Conservation (phyloP, 2,113 vertebrate genomes). For the rabbit (Oryctolagus cuniculus) region DNA sequence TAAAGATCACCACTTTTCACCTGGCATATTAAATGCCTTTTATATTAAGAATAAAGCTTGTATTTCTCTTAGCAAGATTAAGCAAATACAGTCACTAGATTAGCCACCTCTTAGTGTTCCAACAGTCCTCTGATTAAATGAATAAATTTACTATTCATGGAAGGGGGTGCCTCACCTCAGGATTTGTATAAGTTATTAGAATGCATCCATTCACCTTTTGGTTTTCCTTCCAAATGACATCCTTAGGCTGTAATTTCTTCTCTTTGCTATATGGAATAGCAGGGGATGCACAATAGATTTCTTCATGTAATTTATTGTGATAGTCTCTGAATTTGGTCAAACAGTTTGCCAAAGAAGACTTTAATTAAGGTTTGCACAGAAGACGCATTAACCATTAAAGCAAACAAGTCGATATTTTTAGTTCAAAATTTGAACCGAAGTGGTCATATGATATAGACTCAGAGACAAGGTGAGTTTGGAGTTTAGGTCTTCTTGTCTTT, state of each 20-base stretch:
- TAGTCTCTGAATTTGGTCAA: conserved; percentile 52
- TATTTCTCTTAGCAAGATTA: conserved; percentile 57
- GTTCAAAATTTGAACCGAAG: conserved; percentile 24
- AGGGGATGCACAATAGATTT: neutral
- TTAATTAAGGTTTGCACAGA: conserved; percentile 55
- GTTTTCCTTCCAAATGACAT: conserved; percentile 59
- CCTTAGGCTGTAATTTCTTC: neutral
- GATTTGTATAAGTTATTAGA: conserved; percentile 59
- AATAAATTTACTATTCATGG: neutral
- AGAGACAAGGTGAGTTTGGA: neutral
- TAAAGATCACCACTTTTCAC: conserved; percentile 70
- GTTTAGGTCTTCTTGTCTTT: conserved; percentile 19
- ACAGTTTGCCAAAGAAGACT: conserved; percentile 35
- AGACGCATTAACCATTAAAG: conserved; percentile 40
- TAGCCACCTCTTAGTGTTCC: neutral
- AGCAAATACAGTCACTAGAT: conserved; percentile 50
- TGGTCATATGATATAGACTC: neutral
- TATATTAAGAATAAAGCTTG: conserved; percentile 46
- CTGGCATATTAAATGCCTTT: conserved; percentile 65
- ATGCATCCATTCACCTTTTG: conserved; percentile 17
- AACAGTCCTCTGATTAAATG: conserved; percentile 20
- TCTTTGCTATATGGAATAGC: conserved; percentile 26
- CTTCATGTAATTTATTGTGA: conserved; percentile 42
- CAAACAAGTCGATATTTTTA: conserved; percentile 49
- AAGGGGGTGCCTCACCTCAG: neutral